Conservation (phyloP, 92 coral and sea anemone species). For the Ricordea florida region DNA sequence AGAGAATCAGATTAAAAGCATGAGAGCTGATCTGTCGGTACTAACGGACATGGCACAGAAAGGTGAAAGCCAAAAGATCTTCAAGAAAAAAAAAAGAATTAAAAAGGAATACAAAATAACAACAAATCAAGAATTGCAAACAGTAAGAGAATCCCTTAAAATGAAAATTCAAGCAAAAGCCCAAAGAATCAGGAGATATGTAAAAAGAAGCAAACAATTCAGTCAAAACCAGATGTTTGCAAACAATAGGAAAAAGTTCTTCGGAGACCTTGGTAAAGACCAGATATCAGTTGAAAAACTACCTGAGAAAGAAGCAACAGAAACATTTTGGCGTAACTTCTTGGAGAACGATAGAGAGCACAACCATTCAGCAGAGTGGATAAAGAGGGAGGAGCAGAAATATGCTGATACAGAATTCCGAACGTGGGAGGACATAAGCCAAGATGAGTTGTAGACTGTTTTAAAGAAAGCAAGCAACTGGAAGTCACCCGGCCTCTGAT, state of each 20-base stretch:
- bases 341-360: too few species aligned
- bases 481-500: too few species aligned
- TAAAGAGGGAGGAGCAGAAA: too few species aligned
- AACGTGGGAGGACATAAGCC: too few species aligned
- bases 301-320: too few species aligned
- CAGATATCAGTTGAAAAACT: too few species aligned
- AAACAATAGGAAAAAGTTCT: not conserved
- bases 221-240: slow-evolving; percentile 9
- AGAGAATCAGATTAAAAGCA: slow-evolving; percentile 4
- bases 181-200: slow-evolving; percentile 15
- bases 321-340: too few species aligned
- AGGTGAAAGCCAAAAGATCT: slow-evolving; percentile 13
- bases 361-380: not conserved
- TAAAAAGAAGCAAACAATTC: not conserved
- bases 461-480: too few species aligned
- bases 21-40: slow-evolving; percentile 17
- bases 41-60: slow-evolving; percentile 7
- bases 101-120: slow-evolving; percentile 3
- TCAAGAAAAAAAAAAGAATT: not conserved
- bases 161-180: slow-evolving; percentile 21
- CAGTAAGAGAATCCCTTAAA: not conserved
- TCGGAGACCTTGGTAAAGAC: not conserved
- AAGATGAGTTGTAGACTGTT: too few species aligned
- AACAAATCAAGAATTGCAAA: not conserved
- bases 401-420: too few species aligned